Base-by-base conservation (phyloP, 2,888 invertebrate species). In the Erynnis tages region DNA sequence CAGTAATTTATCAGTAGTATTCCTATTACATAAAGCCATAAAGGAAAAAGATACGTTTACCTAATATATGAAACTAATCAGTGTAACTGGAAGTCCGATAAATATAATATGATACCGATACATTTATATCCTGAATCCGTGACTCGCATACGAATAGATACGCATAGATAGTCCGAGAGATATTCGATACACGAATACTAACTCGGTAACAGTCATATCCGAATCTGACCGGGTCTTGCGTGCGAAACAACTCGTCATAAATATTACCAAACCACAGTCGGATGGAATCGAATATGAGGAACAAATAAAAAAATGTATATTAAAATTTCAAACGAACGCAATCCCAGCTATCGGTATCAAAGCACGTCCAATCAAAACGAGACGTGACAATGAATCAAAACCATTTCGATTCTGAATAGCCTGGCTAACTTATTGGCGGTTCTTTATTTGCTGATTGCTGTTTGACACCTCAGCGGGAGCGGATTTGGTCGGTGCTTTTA, bases 351-450 rank as follows among this genome's bases (percentile, higher is more conserved):
- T 86, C 88, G 79, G 71, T 86, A 82, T 82, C 88, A 85, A 82
- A 85, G 88, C 89, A 89, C 89, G 88, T 88, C 82, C 88, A 87
- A 86, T 88, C 84, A 84, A 83, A 85, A 76, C 79, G 83, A 75
- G 83, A 83, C 87, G 88, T 88, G 87, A 87, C 86, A 85, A 81
- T 84, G 86, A 85, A 83, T 83, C 79, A 79, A 78, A 80, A 79
- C 82, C 82, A 82, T 85, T 84, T 76, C 79, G 82, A 80, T 82
- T 76, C 72, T 81, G 82, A 84, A 84, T 86, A 80, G 79, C 73
- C 75, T 68, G 68, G 81, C 81, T 83, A 85, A 86, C 84, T 87
- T 87, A 87, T 84, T 84, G 83, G 76, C 79, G 68, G 76, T 79
- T 75, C 79, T 85, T 85, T 87, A 84, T 88, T 85, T 83, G 75